Conservation (phyloP, 2,888 invertebrate species). For the Hydroisotoma schaefferi region DNA sequence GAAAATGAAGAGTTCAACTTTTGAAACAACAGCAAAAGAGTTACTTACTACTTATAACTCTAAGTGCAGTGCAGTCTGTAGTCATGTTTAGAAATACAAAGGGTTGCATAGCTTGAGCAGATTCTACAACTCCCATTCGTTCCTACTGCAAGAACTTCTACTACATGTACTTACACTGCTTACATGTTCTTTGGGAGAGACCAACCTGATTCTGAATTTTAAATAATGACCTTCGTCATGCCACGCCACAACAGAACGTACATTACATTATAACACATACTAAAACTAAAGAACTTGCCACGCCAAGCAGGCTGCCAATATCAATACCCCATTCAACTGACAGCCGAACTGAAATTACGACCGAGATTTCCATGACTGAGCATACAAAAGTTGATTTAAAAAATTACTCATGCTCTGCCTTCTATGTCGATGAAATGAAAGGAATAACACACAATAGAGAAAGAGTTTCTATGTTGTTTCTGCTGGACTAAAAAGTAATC, state of each 20-base stretch:
- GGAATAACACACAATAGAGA: no score
- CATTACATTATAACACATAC: not conserved
- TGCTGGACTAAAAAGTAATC: no score
- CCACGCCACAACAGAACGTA: not conserved
- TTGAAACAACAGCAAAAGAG: not conserved
- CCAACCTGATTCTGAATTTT: not conserved
- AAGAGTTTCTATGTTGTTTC: no score
- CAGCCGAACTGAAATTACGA: not conserved
- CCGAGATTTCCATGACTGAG: constrained; percentile 6
- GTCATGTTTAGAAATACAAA: no score
- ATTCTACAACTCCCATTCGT: not conserved
- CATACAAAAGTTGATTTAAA: constrained; percentile 3
- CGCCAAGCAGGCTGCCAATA: constrained; percentile 8
- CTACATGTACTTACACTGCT: no score
- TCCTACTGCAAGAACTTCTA: not conserved
- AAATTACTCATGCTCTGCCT: no score
- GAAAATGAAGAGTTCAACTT: constrained; percentile 1
- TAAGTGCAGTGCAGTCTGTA: no score
- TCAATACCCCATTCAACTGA: not conserved
- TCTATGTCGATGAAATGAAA: no score
- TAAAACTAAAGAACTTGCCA: not conserved
- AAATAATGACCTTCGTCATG: not conserved
- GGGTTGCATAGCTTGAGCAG: no score
- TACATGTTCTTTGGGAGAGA: no score
- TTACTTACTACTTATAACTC: no score